Base-by-base conservation (phyloP, 2,888 invertebrate genomes). In the Hemicrepidius hirtus region DNA sequence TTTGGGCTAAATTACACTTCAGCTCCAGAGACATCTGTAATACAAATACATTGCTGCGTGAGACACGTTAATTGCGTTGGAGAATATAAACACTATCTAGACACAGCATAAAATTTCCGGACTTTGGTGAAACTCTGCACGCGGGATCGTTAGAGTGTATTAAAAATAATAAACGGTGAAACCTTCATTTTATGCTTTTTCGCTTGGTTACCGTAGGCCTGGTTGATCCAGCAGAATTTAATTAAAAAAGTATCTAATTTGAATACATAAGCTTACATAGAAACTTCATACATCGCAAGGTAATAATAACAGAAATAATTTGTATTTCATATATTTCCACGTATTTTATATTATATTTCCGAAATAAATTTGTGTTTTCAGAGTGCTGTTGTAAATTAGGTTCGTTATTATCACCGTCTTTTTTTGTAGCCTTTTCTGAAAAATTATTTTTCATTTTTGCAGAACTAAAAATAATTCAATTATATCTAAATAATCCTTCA, bases 1-100 rank as follows among this genome's bases (percentile, higher is more conserved):
- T 55, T n/a, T 32, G 12, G 35, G 9, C 32, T 55, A 46, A 63
- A 63, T 63, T 41, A 63, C 63, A 63, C 63, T 63, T 63, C 46
- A 63, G 13, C 32, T 37, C 46, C 63, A 63, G 46, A 46, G 21
- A 21, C 32, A 28, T 46, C 9, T 10, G 5, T 49, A 64, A 50
- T 64, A 28, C 24, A n/a, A 20, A 50, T 50, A 49, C 50, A 20
- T 46, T 41, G 24, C 46, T 63, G 63, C 63, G 28, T 21, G 46
- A 28, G 63, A 44, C 46, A 55, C 32, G 18, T 55, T 49, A 18
- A 49, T 49, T 20, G 44, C 44, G 18, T 44, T 10, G 12, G 12
- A 18, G 20, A 49, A 49, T 12, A 49, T 13, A 40, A 40, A 40
- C 40, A 13, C 40, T n/a, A 40, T 40, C n/a, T 40, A 40, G 13